Evolutionary conservation across 2,797 vertebrate genomes (phyloP), one percentile per base, ranked within the genome.

Genomic region (Acropternis orthonyx): DNA sequence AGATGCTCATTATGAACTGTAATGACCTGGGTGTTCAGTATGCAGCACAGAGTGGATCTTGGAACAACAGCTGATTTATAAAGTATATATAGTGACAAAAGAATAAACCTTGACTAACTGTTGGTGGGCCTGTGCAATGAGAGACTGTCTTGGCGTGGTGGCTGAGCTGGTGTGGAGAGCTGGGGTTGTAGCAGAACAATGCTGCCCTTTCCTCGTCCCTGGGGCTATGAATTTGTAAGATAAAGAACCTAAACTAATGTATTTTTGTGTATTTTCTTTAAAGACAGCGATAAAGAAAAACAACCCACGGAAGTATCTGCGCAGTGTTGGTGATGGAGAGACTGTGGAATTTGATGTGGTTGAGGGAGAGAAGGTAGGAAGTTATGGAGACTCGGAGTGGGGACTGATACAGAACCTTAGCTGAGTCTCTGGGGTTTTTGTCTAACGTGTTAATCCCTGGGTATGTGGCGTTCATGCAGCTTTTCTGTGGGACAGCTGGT

Each of bases 221-320:
- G n/a, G 39, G 55, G 23, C 27, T 90, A 4, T 13, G 8, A 58
- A 51, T 32, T 30, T 78, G 7, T 59, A 58, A 30, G 30, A 6
- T 24, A 39, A 79, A 22, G 39, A 59, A 36, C 6, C 16, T 15
- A 17, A 92, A 59, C 23, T 34, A 62, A 85, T 14, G 1, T 0
- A 3, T 49, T 62, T 62, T 65, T 59, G 9, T 89, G 19, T 65
- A 3, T 89, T 65, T 77, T 82, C 20, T 93, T 61, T 79, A 39
- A 91, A 98, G 98, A 98, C 98, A 0, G 98, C 98, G 1, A 98
- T 98, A 96, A 98, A 98, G 97, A 98, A 98, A 85, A 98, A 98
- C 68, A 98, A 98, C 73, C 98, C 98, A 61, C 97, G 98, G 93
- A 98, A 98, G 72, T 98, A 98, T 26, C 97, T 98, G 91, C 98